Base-by-base conservation (phyloP, 2,113 vertebrate species). In the Nematolebias whitei region DNA sequence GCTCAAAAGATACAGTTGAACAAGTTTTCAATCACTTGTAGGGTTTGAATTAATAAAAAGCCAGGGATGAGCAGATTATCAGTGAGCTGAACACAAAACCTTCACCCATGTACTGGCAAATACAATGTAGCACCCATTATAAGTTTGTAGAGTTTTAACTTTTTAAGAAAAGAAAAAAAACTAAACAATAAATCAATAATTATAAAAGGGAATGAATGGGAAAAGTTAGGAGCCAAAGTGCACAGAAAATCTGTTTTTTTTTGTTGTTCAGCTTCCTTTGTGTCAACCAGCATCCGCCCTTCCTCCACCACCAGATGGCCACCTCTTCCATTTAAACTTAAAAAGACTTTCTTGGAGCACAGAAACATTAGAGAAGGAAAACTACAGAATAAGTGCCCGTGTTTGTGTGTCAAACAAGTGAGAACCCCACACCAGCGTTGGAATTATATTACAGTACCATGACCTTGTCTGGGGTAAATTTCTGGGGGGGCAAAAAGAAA, bases 401-500 rank as follows among this genome's bases (percentile, higher is more conserved):
- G 66, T 76, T 50, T 41, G 2, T 40, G 29, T 59, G 50, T 74
- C 68, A 80, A 74, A 82, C 63, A 63, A 20, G 18, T 43, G 38
- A 75, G 24, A 74, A 68, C 51, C 62, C 71, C 53, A 78, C 69
- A 84, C 66, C 69, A 74, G 39, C 14, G 53, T 52, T 44, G 18
- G 59, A 64, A 67, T 39, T 19, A 68, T 52, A 85, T 92, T 92
- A 91, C 32, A n/a, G 32, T 55, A 55, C 89, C 84, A 41, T 80
- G 57, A 52, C 85, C 74, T 72, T 92, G 63, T 92, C 90, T 74
- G 89, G 85, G 56, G 87, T 87, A 82, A 90, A 85, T 71, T 60
- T 88, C 91, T 93, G 80, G 62, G 13, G 70, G 57, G 52, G 23
- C 15, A 74, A 23, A 58, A 44, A 70, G 61, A 83, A 80, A 66